A percentile compares a stretch with the other conserved stretches of the same genome.
These are phyloP conservation scores for Chrysocyon brachyurus DNA, from an alignment of 2,797 vertebrate genomes.

Conservation along the genomic window DNA sequence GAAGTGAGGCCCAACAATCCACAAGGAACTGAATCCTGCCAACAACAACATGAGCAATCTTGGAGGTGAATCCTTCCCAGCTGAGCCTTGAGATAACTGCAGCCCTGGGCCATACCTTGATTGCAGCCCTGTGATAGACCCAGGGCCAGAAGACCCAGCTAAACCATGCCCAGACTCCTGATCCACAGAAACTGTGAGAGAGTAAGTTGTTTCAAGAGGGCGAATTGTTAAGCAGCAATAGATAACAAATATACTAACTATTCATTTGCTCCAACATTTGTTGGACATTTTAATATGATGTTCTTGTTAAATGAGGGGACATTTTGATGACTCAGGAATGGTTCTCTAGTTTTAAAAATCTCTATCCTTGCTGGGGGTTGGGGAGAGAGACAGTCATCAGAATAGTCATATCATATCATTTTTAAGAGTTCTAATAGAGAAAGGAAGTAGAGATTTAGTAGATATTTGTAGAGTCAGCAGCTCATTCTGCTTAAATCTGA, in stretches of 20 bases:
- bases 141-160: neutral
- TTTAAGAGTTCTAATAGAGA: neutral
- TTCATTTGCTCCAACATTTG: slow-evolving; percentile 26
- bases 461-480: neutral
- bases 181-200: neutral
- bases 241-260: neutral
- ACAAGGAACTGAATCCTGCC: neutral
- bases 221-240: neutral
- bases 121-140: neutral
- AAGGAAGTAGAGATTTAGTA: neutral
- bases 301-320: neutral
- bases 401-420: neutral
- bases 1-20: neutral
- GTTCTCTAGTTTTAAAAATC: neutral
- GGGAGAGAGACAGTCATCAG: neutral
- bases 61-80: neutral
- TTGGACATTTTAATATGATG: neutral
- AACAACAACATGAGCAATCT: neutral
- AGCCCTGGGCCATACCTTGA: neutral
- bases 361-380: neutral
- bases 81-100: neutral
- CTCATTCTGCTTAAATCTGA: neutral
- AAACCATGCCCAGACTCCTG: neutral
- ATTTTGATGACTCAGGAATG: neutral
- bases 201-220: neutral